Percentiles rank a stretch among this genome's conserved stretches.
Evolutionary conservation across 2,113 vertebrate species (phyloP).

Genomic region (Seriola quinqueradiata): DNA sequence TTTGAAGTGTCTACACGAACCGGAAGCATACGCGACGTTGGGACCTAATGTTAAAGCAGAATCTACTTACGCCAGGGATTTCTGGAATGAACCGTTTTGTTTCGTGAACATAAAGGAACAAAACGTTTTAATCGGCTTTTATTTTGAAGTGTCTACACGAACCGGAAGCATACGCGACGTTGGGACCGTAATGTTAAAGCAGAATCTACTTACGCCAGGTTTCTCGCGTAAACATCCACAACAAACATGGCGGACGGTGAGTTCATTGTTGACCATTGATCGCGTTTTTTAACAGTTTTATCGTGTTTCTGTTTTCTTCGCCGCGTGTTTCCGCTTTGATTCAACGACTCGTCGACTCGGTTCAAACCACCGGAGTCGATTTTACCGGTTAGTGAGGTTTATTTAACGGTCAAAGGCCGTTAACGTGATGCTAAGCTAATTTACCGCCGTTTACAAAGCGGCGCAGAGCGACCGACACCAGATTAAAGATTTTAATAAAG

Average conservation of each 20-base stretch:
- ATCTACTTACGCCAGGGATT: conserved; percentile 5
- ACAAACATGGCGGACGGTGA: conserved; percentile 89
- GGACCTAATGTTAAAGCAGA: background rate
- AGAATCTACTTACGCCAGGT: conserved; percentile 10
- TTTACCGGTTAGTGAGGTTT: rapidly evolving
- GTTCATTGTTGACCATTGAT: conserved; percentile 57
- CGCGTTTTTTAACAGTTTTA: rapidly evolving
- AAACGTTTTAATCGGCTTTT: conserved; percentile 8
- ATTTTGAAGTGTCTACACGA: conserved; percentile 21
- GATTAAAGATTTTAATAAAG: background rate
- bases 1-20: conserved; percentile 11
- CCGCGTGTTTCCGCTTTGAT: rapidly evolving
- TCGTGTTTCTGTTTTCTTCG: rapidly evolving
- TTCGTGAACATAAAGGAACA: background rate
- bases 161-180: background rate
- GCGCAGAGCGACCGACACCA: too few species aligned
- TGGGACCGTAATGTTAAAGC: background rate
- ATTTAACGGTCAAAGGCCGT: background rate
- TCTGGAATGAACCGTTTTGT: background rate
- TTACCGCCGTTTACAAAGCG: background rate
- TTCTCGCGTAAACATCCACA: conserved; percentile 72
- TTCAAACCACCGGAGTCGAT: rapidly evolving
- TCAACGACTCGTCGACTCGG: rapidly evolving
- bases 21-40: background rate
- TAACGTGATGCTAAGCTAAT: conserved; percentile 57